These are phyloP conservation scores for Rhinoraja longicauda DNA, from an alignment of 2,797 vertebrate genomes.

Conservation along the genomic window DNA sequence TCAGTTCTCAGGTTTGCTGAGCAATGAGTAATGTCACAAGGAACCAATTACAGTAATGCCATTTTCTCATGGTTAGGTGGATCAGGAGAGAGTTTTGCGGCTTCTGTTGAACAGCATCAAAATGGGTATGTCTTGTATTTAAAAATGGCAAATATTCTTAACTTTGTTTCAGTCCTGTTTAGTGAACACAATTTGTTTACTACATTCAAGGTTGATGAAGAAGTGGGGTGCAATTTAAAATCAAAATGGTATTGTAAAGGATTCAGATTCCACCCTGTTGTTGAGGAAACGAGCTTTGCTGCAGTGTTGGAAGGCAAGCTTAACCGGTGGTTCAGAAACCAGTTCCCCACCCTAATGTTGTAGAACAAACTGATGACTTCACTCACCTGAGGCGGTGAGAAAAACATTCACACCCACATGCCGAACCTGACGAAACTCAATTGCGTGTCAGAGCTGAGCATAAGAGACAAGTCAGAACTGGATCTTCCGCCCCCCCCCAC, in stretches of 20 bases:
- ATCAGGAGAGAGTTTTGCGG: not conserved
- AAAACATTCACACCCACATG: not conserved
- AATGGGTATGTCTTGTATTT: not conserved
- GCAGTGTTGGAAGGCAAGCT: not conserved
- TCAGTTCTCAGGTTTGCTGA: not conserved
- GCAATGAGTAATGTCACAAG: not conserved
- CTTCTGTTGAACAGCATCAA: not conserved
- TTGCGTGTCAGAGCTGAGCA: not conserved
- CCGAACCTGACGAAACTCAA: not conserved
- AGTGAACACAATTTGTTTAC: not conserved
- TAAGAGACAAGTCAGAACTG: not conserved
- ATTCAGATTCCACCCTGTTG: not conserved
- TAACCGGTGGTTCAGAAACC: not conserved
- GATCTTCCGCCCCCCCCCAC: not conserved
- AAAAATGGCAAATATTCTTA: not conserved
- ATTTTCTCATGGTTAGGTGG: not conserved
- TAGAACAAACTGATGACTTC: not conserved
- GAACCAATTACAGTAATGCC: not conserved
- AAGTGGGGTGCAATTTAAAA: too few species aligned
- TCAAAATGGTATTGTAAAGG: too few species aligned
- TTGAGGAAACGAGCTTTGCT: not conserved
- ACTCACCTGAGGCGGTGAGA: not conserved
- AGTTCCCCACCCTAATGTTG: not conserved
- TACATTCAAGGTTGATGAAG: too few species aligned
- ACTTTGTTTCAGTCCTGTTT: not conserved